Conservation (phyloP, 2,113 vertebrate genomes). For the Urocynchramus pylzowi region DNA sequence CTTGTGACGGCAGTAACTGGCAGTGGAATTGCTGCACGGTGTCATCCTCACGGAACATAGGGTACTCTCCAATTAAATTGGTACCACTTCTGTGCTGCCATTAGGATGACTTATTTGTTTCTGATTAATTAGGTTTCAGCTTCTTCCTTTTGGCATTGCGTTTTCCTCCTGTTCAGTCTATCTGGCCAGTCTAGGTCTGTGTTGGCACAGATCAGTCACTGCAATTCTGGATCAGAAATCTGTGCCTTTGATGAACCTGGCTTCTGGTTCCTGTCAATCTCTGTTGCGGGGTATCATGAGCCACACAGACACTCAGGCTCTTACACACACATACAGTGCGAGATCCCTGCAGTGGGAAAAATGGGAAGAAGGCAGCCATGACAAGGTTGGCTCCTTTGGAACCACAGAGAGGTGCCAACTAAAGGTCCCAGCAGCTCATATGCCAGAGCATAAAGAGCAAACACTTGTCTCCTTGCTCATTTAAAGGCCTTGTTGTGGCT, state of each 20-base stretch:
- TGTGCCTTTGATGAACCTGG: constrained; percentile 65
- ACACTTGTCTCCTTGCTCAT: constrained; percentile 47
- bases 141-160: constrained; percentile 67
- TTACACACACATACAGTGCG: neutral
- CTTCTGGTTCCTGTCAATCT: constrained; percentile 75
- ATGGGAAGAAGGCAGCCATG: constrained; percentile 3
- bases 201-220: constrained; percentile 65
- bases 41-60: constrained; percentile 62
- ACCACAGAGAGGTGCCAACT: constrained; percentile 34
- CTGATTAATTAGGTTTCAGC: constrained; percentile 69
- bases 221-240: constrained; percentile 71
- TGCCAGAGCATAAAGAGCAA: constrained; percentile 44
- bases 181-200: constrained; percentile 70
- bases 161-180: constrained; percentile 73
- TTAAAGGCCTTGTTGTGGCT: neutral
- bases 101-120: constrained; percentile 67
- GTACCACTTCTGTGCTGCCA: constrained; percentile 56
- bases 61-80: constrained; percentile 57
- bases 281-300: constrained; percentile 9
- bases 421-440: constrained; percentile 40
- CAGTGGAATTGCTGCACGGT: constrained; percentile 43
- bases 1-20: constrained; percentile 35
- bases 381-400: constrained; percentile 62
- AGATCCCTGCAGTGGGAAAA: constrained; percentile 14
- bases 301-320: constrained; percentile 2